Evolutionary conservation across 2,888 invertebrate genomes (phyloP).

Genomic region (Stictocephala bisonia): DNA sequence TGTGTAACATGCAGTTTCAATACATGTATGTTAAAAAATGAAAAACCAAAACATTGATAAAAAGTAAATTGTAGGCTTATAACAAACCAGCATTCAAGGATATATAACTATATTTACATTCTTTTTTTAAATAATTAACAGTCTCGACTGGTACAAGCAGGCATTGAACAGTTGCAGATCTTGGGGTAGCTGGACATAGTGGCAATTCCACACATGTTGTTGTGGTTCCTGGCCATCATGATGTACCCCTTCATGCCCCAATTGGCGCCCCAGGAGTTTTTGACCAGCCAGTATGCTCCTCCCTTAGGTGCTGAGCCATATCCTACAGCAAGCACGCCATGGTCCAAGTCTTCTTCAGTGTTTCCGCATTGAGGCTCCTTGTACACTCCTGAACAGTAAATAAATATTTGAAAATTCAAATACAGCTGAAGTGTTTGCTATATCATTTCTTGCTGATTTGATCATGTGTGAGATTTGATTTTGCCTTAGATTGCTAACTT

Average conservation of each 20-base stretch:
- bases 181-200: slow-evolving; percentile 65
- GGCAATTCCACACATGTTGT: slow-evolving; percentile 67
- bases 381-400: slow-evolving; percentile 65
- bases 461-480: too few relatives aligned
- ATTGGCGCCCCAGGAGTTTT: slow-evolving; percentile 66
- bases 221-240: slow-evolving; percentile 64
- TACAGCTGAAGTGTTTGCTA: too few relatives aligned
- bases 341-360: slow-evolving; percentile 64
- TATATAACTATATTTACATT: too few relatives aligned
- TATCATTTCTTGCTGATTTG: too few relatives aligned
- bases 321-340: slow-evolving; percentile 68
- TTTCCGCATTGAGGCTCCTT: slow-evolving; percentile 64
- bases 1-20: too few relatives aligned
- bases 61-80: too few relatives aligned
- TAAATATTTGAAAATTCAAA: slow-evolving; percentile 54
- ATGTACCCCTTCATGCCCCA: slow-evolving; percentile 68
- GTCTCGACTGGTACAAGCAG: too few relatives aligned
- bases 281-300: slow-evolving; percentile 67
- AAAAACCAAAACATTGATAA: too few relatives aligned
- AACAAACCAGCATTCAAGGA: too few relatives aligned
- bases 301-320: slow-evolving; percentile 65
- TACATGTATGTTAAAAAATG: too few relatives aligned
- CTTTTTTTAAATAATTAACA: too few relatives aligned
- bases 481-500: too few relatives aligned
- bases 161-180: slow-evolving; percentile 44